Evolutionary conservation across 2,113 vertebrate genomes (phyloP).

Genomic region (Bucco capensis): DNA sequence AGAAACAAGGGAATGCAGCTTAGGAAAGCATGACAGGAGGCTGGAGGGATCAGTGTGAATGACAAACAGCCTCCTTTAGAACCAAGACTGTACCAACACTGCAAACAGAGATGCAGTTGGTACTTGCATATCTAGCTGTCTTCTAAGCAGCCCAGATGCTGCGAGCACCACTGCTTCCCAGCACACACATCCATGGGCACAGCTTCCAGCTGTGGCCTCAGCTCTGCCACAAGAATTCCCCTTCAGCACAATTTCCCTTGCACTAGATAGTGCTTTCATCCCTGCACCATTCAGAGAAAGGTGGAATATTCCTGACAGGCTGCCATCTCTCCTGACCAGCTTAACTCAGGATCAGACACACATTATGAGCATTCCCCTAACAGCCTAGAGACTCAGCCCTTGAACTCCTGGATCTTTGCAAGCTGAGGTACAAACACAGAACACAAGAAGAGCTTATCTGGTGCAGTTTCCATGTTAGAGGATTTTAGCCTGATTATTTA

Average conservation of each 20-base stretch:
- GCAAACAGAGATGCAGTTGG: neutral
- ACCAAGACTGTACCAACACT: neutral
- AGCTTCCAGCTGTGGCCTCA: neutral
- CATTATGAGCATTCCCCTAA: neutral
- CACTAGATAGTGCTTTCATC: neutral
- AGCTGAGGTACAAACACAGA: neutral
- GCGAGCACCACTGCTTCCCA: neutral
- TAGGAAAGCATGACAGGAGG: neutral
- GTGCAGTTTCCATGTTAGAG: neutral
- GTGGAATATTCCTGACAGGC: neutral
- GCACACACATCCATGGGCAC: fast-evolving
- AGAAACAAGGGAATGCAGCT: neutral
- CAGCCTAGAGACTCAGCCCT: neutral
- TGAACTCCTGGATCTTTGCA: neutral
- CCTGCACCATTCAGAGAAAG: neutral
- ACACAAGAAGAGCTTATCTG: neutral
- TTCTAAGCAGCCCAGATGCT: too few species aligned
- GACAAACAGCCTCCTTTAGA: neutral
- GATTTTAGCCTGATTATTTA: neutral
- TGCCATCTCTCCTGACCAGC: neutral
- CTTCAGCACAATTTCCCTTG: neutral
- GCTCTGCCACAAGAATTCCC: neutral
- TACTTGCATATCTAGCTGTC: neutral
- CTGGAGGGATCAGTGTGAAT: neutral
- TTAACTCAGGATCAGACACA: neutral